Evolutionary conservation across 2,888 invertebrate species (phyloP).

Genomic region (Drosophila atripex): DNA sequence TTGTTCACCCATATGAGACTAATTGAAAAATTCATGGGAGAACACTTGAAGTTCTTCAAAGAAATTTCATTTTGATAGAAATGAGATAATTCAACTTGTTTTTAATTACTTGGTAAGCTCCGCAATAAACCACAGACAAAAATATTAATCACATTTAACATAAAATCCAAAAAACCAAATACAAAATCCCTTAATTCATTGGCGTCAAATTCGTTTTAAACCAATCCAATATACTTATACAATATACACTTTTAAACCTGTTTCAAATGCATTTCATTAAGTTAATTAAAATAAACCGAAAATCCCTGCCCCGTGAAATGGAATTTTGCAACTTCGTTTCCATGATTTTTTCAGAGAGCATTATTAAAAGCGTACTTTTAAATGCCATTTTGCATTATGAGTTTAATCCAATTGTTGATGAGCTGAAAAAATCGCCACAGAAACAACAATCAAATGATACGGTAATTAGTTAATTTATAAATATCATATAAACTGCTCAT

Average conservation of each 20-base stretch:
- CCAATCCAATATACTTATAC: constrained; percentile 4
- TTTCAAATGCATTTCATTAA: constrained; percentile 57
- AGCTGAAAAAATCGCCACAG: constrained; percentile 23
- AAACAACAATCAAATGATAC: constrained; percentile 48
- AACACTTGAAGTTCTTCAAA: constrained; percentile 16
- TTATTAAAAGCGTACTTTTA: constrained; percentile 60
- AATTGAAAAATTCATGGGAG: constrained; percentile 63
- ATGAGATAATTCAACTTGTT: no score
- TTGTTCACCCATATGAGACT: constrained; percentile 46
- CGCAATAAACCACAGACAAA: not conserved
- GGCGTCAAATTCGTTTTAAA: not conserved
- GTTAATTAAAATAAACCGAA: constrained; percentile 70
- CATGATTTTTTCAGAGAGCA: constrained; percentile 14
- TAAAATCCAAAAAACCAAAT: not conserved
- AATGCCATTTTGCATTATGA: constrained; percentile 61
- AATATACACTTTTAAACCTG: constrained; percentile 15
- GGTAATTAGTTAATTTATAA: constrained; percentile 71
- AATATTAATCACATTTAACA: not conserved
- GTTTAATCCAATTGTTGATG: constrained; percentile 69
- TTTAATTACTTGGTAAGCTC: not conserved
- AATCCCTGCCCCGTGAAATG: constrained; percentile 52
- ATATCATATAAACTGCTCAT: constrained; percentile 69
- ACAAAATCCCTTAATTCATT: constrained; percentile 16
- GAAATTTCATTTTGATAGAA: constrained; percentile 19
- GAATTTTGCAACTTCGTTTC: constrained; percentile 34